Percentiles rank a stretch among this genome's conserved stretches.
phyloP scores from a whole-genome alignment of 1,140 invertebrate species.

The Eufriesea mexicana region DNA sequence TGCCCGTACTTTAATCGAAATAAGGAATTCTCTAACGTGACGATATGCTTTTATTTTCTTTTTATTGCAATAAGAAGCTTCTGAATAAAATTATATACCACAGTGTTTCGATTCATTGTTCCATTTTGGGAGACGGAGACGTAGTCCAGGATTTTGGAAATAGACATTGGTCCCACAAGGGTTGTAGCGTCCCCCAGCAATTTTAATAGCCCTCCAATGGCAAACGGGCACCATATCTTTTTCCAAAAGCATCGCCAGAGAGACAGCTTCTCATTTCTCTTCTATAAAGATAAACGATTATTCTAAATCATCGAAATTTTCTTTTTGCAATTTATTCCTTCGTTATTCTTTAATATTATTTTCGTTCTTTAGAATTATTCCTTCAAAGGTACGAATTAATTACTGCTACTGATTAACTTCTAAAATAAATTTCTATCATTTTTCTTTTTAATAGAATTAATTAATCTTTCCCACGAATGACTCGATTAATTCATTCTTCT shows the following conservation, averaged over 20 bases:
- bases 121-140: slow-evolving; percentile 76
- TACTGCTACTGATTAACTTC: too few species aligned
- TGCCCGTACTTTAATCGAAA: too few species aligned
- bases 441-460: too few species aligned
- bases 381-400: too few species aligned
- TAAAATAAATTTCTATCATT: too few species aligned
- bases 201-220: slow-evolving; percentile 88
- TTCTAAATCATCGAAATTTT: not conserved
- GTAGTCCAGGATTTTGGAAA: slow-evolving; percentile 88
- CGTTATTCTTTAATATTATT: too few species aligned
- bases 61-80: not conserved
- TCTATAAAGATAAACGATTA: not conserved
- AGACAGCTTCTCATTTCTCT: slow-evolving; percentile 68
- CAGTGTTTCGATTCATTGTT: slow-evolving; percentile 21
- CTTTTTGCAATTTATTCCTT: too few species aligned
- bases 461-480: too few species aligned
- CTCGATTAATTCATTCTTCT: too few species aligned
- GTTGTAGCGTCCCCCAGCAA: slow-evolving; percentile 90
- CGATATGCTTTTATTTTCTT: too few species aligned
- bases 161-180: slow-evolving; percentile 89
- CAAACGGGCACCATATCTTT: slow-evolving; percentile 88
- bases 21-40: too few species aligned
- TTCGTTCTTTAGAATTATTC: too few species aligned
- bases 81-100: slow-evolving; percentile 6
- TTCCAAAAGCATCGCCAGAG: slow-evolving; percentile 88